Evolutionary conservation across 2,888 invertebrate genomes (phyloP).

Genomic region (Apodemia mormo): DNA sequence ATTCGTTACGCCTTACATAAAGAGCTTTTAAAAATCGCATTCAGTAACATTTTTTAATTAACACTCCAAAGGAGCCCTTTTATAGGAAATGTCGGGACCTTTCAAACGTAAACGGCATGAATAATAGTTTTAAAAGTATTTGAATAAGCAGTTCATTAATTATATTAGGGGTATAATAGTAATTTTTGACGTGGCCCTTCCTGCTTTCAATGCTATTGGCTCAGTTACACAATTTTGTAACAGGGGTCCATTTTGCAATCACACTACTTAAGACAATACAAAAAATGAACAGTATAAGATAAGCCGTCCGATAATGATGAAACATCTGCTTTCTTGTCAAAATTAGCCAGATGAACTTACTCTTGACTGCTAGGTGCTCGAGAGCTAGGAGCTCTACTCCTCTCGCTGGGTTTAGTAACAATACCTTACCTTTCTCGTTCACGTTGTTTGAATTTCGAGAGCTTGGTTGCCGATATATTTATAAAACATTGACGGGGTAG

Average conservation of each 20-base stretch:
- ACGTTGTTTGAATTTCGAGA: no score
- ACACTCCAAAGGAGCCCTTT: slow-evolving; percentile 67
- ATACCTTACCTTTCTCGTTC: no score
- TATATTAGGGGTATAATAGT: slow-evolving; percentile 74
- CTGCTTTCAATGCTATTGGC: slow-evolving; percentile 67
- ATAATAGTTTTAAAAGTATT: slow-evolving; percentile 82
- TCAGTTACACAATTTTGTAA: slow-evolving; percentile 69
- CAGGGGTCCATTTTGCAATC: slow-evolving; percentile 43
- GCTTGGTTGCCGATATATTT: no score
- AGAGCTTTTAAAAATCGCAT: slow-evolving; percentile 69
- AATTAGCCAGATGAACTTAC: no score
- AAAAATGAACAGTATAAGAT: not conserved
- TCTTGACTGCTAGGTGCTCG: no score
- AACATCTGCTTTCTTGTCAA: not conserved
- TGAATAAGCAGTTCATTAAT: slow-evolving; percentile 81
- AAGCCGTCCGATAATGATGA: not conserved
- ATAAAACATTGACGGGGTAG: no score
- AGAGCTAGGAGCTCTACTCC: no score
- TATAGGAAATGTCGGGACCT: slow-evolving; percentile 73
- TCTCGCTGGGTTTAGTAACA: no score
- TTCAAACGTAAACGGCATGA: slow-evolving; percentile 80
- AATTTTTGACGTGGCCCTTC: slow-evolving; percentile 79
- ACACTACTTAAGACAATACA: slow-evolving; percentile 36
- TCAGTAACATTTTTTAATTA: slow-evolving; percentile 68
- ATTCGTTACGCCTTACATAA: slow-evolving; percentile 43